Conservation (phyloP, 1,140 invertebrate species). For the Argopecten irradians region DNA sequence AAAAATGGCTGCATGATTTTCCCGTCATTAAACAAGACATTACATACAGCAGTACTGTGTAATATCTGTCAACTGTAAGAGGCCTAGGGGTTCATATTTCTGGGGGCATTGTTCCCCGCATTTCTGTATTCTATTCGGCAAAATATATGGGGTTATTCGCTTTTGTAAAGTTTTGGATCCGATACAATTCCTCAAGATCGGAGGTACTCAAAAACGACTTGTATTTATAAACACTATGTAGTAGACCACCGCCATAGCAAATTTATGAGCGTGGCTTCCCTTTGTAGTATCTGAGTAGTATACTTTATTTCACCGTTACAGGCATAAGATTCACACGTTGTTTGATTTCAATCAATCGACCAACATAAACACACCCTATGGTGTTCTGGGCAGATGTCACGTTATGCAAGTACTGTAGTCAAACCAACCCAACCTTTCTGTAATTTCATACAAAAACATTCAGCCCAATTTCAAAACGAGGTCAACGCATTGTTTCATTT, state of each 20-base stretch:
- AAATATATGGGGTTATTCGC: conserved; percentile 3
- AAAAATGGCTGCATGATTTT: background rate
- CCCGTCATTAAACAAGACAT: background rate
- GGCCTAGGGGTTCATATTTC: background rate
- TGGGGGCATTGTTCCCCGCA: background rate
- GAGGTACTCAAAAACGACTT: conserved; percentile 7
- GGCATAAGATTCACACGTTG: conserved; percentile 7
- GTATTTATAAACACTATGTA: background rate
- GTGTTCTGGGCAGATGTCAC: background rate
- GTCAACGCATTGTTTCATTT: background rate
- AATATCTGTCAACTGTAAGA: conserved; percentile 22
- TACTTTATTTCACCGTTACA: background rate
- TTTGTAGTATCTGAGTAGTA: conserved; percentile 10
- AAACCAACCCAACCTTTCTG: background rate
- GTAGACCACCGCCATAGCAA: background rate
- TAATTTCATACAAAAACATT: background rate
- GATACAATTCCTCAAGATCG: conserved; percentile 8
- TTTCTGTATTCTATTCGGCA: background rate
- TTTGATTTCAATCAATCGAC: background rate
- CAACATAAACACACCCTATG: background rate
- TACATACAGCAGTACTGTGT: background rate
- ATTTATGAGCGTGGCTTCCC: background rate
- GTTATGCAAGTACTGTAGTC: background rate
- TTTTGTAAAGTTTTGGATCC: background rate
- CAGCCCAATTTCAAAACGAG: background rate